A percentile compares a stretch with the other conserved stretches of the same genome.
These are phyloP conservation scores for Troides oblongomaculatus DNA, from an alignment of 2,888 invertebrate genomes.

Conservation along the genomic window DNA sequence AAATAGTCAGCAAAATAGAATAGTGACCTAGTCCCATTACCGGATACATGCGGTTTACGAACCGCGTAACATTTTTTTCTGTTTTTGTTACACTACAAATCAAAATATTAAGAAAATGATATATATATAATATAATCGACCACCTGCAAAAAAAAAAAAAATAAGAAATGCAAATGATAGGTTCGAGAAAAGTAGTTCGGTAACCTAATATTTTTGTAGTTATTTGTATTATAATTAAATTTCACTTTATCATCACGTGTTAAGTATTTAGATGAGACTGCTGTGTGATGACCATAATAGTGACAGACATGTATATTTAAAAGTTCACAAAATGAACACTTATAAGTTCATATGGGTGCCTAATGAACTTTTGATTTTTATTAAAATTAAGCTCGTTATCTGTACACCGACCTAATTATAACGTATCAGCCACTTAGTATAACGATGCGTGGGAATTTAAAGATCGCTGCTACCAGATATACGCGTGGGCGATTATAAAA, in stretches of 20 bases:
- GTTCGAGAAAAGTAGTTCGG: too few species aligned
- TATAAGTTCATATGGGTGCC: background rate
- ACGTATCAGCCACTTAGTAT: constrained; percentile 25
- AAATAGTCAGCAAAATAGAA: constrained; percentile 43
- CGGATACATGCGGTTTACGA: constrained; percentile 14
- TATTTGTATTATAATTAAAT: too few species aligned
- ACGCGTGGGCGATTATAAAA: constrained; percentile 29
- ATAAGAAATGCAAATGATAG: too few species aligned
- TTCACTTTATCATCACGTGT: background rate
- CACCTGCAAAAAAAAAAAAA: too few species aligned
- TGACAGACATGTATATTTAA: background rate
- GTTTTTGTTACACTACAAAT: background rate
- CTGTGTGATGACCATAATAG: background rate
- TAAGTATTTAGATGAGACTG: background rate
- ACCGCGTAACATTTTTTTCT: background rate
- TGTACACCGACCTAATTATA: constrained; percentile 18
- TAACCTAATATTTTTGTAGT: too few species aligned
- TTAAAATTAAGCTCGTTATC: constrained; percentile 18
- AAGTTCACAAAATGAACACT: background rate
- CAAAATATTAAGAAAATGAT: too few species aligned
- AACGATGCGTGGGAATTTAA: constrained; percentile 25
- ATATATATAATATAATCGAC: too few species aligned
- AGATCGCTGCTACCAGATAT: constrained; percentile 21
- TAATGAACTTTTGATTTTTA: constrained; percentile 18
- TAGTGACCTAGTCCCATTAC: constrained; percentile 36